phyloP scores from a whole-genome alignment of 2,113 vertebrate genomes.

The Pampusana beccarii region DNA sequence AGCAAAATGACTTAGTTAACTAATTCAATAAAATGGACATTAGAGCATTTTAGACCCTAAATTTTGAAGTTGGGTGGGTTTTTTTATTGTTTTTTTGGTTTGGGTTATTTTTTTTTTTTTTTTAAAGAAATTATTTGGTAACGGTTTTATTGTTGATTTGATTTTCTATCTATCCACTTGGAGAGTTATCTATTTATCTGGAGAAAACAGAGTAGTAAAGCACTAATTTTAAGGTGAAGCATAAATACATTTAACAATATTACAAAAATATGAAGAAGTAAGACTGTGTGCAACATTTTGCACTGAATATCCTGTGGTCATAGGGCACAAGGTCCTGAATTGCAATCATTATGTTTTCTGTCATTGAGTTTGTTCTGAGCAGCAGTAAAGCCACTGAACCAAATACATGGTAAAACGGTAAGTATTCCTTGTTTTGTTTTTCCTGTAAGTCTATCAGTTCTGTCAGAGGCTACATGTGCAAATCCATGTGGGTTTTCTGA shows the following conservation, averaged over 20 bases:
- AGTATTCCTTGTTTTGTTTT: not conserved
- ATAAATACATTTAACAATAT: not conserved
- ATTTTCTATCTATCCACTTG: not conserved
- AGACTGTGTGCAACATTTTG: not conserved
- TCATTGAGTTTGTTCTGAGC: not conserved
- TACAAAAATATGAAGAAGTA: not conserved
- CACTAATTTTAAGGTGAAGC: not conserved
- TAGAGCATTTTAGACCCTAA: not conserved
- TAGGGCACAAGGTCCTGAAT: not conserved
- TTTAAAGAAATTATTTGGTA: not conserved
- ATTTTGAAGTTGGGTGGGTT: not conserved
- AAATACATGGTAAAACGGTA: not conserved
- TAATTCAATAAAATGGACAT: not conserved
- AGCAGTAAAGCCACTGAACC: not conserved
- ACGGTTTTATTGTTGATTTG: not conserved
- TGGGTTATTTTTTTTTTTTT: not conserved
- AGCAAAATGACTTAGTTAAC: not conserved
- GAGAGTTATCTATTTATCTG: not conserved
- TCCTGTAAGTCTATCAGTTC: not conserved
- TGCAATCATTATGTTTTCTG: not conserved
- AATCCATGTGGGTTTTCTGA: not conserved
- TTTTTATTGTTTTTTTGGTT: too few relatives aligned
- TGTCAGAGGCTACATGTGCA: not conserved
- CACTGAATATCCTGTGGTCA: not conserved
- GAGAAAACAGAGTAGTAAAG: not conserved